Percentiles rank a stretch among this genome's conserved stretches.
Evolutionary conservation across 2,888 invertebrate species (phyloP).

Genomic region (Drosophila austrosaltans): DNA sequence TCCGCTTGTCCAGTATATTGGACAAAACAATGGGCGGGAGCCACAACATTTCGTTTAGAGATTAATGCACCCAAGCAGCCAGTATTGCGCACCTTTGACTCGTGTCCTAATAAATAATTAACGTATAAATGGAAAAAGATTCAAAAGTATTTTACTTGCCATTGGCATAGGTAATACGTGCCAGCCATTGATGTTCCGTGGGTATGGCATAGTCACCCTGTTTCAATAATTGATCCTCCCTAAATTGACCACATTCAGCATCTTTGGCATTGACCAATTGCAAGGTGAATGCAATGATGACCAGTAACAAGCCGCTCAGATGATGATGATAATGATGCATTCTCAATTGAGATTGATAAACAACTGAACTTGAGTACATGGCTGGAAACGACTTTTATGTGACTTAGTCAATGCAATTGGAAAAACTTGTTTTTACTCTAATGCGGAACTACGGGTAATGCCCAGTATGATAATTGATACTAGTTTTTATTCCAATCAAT

Average conservation of each 20-base stretch:
- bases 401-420: slow-evolving; percentile 8
- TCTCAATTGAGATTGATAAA: slow-evolving; percentile 36
- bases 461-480: slow-evolving; percentile 23
- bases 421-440: slow-evolving; percentile 58
- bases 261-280: slow-evolving; percentile 26
- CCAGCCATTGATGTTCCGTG: slow-evolving; percentile 66
- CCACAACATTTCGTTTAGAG: slow-evolving; percentile 57
- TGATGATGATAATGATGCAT: slow-evolving; percentile 43
- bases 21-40: slow-evolving; percentile 64
- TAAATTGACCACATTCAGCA: slow-evolving; percentile 42
- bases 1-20: slow-evolving; percentile 51
- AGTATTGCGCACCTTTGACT: slow-evolving; percentile 42
- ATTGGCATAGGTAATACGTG: slow-evolving; percentile 47
- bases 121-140: neutral
- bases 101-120: slow-evolving; percentile 43
- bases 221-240: slow-evolving; percentile 40
- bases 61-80: slow-evolving; percentile 60
- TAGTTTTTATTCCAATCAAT: slow-evolving; percentile 6
- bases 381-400: slow-evolving; percentile 22
- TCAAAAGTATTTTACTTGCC: slow-evolving; percentile 33
- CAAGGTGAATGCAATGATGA: slow-evolving; percentile 9
- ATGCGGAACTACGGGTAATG: slow-evolving; percentile 27
- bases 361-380: slow-evolving; percentile 43
- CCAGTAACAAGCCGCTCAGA: slow-evolving; percentile 31
- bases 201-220: slow-evolving; percentile 43